Percentiles rank a stretch among this genome's conserved stretches.
Evolutionary conservation across 2,797 vertebrate species (phyloP).

Genomic region (Menidia menidia): DNA sequence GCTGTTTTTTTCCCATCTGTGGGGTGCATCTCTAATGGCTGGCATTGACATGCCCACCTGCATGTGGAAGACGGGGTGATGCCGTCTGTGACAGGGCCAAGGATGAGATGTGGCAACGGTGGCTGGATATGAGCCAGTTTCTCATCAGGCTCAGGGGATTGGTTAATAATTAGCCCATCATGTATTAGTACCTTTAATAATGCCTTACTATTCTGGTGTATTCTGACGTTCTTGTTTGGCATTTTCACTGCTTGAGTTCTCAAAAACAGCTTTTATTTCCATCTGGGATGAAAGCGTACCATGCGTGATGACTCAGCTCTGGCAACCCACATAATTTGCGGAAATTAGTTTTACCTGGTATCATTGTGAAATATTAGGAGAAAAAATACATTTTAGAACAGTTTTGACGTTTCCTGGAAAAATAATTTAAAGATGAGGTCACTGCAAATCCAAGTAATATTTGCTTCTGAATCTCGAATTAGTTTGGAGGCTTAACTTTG

Average conservation of each 20-base stretch:
- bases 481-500: background rate
- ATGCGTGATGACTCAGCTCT: slow-evolving; percentile 47
- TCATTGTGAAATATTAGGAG: slow-evolving; percentile 21
- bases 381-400: slow-evolving; percentile 32
- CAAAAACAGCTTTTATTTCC: slow-evolving; percentile 27
- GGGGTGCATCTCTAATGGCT: slow-evolving; percentile 66
- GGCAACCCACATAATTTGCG: slow-evolving; percentile 49
- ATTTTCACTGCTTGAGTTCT: slow-evolving; percentile 20
- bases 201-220: slow-evolving; percentile 25
- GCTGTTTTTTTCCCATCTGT: slow-evolving; percentile 74
- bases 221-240: slow-evolving; percentile 30
- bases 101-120: slow-evolving; percentile 47
- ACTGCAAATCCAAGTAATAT: slow-evolving; percentile 13
- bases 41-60: slow-evolving; percentile 65
- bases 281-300: slow-evolving; percentile 32
- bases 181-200: slow-evolving; percentile 40
- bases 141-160: slow-evolving; percentile 39
- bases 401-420: slow-evolving; percentile 10
- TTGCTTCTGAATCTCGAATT: too few species aligned
- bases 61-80: slow-evolving; percentile 41
- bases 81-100: slow-evolving; percentile 51
- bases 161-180: slow-evolving; percentile 46
- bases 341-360: slow-evolving; percentile 30
- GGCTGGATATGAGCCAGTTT: slow-evolving; percentile 50
- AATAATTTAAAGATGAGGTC: slow-evolving; percentile 7